These are phyloP conservation scores for Caenorhabditis sinica DNA, from an alignment of 2,888 invertebrate genomes.

Conservation along the genomic window DNA sequence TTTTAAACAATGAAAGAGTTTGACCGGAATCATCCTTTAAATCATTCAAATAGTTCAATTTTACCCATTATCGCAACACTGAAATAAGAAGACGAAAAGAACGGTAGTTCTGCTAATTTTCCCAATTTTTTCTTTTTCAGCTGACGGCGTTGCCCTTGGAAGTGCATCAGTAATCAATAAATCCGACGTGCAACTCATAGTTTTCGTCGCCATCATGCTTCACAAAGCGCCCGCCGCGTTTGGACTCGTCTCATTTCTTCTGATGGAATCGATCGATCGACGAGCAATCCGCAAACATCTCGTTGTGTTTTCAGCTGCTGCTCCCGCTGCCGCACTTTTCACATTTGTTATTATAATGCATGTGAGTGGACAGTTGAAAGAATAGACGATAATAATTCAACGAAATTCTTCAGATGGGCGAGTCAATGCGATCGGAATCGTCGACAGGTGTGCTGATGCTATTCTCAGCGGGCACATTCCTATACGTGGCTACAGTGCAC, in stretches of 20 bases:
- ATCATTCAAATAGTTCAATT: too few relatives aligned
- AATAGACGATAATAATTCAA: neutral
- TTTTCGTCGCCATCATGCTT: slow-evolving; percentile 98
- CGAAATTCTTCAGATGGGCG: slow-evolving; percentile 50
- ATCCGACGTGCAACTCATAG: slow-evolving; percentile 96
- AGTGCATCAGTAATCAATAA: slow-evolving; percentile 97
- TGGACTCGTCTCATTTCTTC: slow-evolving; percentile 96
- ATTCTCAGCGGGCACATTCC: slow-evolving; percentile 98
- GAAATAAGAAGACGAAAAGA: too few relatives aligned
- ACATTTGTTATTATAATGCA: slow-evolving; percentile 95
- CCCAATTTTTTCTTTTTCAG: slow-evolving; percentile 85
- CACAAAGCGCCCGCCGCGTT: slow-evolving; percentile 99
- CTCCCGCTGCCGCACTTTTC: slow-evolving; percentile 92
- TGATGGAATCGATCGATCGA: slow-evolving; percentile 94
- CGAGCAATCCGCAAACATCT: slow-evolving; percentile 92
- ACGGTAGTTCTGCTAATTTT: too few relatives aligned
- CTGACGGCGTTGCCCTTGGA: slow-evolving; percentile 97
- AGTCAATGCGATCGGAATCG: slow-evolving; percentile 85
- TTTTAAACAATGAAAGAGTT: too few relatives aligned
- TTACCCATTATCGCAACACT: too few relatives aligned
- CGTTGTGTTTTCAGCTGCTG: slow-evolving; percentile 93
- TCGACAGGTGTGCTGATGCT: slow-evolving; percentile 98
- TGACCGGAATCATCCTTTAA: too few relatives aligned
- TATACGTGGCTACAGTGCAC: slow-evolving; percentile 98
- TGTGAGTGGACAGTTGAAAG: slow-evolving; percentile 84